These are phyloP conservation scores for Scelioninae gen. 2 DNA, from an alignment of 2,888 invertebrate genomes.

Conservation along the genomic window DNA sequence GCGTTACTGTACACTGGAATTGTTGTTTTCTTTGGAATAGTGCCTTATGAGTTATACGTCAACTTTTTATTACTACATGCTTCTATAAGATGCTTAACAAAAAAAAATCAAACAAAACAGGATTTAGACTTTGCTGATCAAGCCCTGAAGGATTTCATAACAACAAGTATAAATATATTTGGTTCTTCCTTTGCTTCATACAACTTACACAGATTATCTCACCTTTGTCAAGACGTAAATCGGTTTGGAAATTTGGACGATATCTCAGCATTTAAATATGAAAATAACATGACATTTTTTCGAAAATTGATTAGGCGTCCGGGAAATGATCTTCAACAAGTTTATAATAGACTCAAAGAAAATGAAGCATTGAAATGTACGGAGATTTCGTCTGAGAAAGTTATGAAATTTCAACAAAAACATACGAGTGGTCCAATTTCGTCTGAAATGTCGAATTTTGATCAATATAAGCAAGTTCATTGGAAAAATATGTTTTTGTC, in stretches of 20 bases:
- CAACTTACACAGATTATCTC: constrained; percentile 63
- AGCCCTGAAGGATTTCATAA: constrained; percentile 5
- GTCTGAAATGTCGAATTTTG: too few relatives aligned
- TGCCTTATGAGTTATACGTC: constrained; percentile 52
- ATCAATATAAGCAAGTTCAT: too few relatives aligned
- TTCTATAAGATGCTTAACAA: constrained; percentile 60
- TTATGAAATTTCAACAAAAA: too few relatives aligned
- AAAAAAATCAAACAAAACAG: constrained; percentile 14
- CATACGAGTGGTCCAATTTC: too few relatives aligned
- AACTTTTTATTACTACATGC: constrained; percentile 62
- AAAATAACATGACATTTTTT: too few relatives aligned
- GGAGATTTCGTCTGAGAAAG: too few relatives aligned
- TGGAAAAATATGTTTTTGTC: too few relatives aligned
- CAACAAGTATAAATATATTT: constrained; percentile 48
- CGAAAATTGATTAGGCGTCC: too few relatives aligned
- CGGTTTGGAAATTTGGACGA: constrained; percentile 16
- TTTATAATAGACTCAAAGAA: too few relatives aligned
- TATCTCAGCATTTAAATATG: constrained; percentile 17
- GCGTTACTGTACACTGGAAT: constrained; percentile 63
- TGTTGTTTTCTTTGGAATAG: constrained; percentile 59
- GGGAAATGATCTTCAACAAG: too few relatives aligned
- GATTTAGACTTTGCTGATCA: constrained; percentile 42
- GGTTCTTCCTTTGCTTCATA: constrained; percentile 61
- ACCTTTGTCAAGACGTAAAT: constrained; percentile 7
- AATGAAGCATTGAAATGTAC: too few relatives aligned